These are phyloP conservation scores for Orchesella cincta DNA, from an alignment of 1,140 invertebrate genomes.

Conservation along the genomic window DNA sequence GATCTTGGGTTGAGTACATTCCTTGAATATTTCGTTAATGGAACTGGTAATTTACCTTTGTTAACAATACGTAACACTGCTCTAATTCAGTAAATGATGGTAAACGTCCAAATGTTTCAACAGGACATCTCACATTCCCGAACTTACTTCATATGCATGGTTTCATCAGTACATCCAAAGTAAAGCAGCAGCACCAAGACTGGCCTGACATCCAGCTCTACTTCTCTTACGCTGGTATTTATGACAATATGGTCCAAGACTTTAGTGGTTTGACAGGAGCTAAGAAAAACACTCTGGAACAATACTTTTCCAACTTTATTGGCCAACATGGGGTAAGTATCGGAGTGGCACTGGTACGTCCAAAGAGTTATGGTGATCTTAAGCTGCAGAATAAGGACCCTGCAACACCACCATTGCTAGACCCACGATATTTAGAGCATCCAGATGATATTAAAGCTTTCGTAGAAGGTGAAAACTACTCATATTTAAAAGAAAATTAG, in stretches of 20 bases:
- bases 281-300: not conserved
- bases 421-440: slow-evolving; percentile 50
- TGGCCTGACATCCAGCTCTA: slow-evolving; percentile 44
- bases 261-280: not conserved
- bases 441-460: slow-evolving; percentile 48
- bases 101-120: not conserved
- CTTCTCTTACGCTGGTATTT: slow-evolving; percentile 25
- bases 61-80: not conserved
- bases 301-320: not conserved
- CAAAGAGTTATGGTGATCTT: slow-evolving; percentile 49
- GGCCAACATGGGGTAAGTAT: slow-evolving; percentile 34
- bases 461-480: slow-evolving; percentile 41
- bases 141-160: slow-evolving; percentile 29
- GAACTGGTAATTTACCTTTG: slow-evolving; percentile 26
- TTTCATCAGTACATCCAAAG: slow-evolving; percentile 17
- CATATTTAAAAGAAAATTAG: not conserved
- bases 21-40: slow-evolving; percentile 32
- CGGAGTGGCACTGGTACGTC: slow-evolving; percentile 39
- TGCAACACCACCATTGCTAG: slow-evolving; percentile 45
- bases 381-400: slow-evolving; percentile 46
- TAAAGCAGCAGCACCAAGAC: not conserved
- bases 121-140: slow-evolving; percentile 23
- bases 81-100: not conserved
- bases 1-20: slow-evolving; percentile 22
- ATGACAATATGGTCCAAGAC: not conserved